Evolutionary conservation across 2,888 invertebrate species (phyloP).

Genomic region (Gandaritis pyraliata): DNA sequence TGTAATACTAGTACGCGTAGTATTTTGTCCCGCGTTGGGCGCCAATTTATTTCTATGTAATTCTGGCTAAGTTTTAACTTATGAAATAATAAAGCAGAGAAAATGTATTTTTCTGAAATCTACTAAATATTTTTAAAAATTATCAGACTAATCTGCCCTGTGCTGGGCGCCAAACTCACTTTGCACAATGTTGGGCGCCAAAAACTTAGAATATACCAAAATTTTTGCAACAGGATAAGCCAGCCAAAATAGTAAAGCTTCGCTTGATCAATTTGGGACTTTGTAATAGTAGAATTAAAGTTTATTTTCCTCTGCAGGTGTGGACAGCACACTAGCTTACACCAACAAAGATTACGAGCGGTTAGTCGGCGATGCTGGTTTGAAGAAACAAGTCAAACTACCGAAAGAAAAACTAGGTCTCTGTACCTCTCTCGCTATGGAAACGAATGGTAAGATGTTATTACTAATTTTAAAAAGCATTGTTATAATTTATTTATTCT

Average conservation of each 20-base stretch:
- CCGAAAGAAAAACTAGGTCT: conserved; percentile 91
- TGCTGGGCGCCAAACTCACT: conserved; percentile 1
- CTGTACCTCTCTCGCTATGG: conserved; percentile 92
- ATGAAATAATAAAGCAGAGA: too few relatives aligned
- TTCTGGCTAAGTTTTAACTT: too few relatives aligned
- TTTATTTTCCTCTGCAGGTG: conserved; percentile 64
- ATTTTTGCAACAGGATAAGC: too few relatives aligned
- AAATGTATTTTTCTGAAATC: not conserved
- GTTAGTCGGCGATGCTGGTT: conserved; percentile 88
- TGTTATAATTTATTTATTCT: too few relatives aligned
- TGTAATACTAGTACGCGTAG: not conserved
- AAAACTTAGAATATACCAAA: not conserved
- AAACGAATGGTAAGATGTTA: conserved; percentile 90
- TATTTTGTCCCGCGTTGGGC: not conserved
- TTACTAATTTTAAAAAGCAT: too few relatives aligned
- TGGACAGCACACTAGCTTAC: conserved; percentile 90
- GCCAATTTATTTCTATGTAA: not conserved
- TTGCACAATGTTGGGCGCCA: conserved; percentile 4
- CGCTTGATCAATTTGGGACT: not conserved
- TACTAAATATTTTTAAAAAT: not conserved
- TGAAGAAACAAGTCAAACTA: conserved; percentile 89
- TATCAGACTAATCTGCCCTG: not conserved
- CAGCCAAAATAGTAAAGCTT: not conserved
- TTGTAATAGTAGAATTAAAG: not conserved
- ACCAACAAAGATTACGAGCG: conserved; percentile 90